phyloP scores from a whole-genome alignment of 2,797 vertebrate genomes.

The Gambusia yucatana region DNA sequence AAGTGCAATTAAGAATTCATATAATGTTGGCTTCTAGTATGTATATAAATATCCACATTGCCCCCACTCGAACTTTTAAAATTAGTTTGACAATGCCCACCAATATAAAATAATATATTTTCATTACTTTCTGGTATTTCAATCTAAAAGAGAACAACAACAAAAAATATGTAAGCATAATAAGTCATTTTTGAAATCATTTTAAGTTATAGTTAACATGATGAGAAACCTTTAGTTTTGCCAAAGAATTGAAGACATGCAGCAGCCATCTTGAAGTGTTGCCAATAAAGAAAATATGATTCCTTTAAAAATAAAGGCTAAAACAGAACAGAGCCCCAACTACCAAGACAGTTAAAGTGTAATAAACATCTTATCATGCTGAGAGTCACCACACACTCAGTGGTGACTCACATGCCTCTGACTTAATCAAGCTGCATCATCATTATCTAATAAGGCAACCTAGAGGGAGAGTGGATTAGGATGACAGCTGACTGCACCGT shows the following conservation, averaged over 20 bases:
- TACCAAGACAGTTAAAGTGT: not conserved
- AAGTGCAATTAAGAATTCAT: not conserved
- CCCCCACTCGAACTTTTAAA: not conserved
- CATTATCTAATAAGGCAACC: slow-evolving; percentile 21
- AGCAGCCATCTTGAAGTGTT: not conserved
- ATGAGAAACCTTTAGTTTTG: not conserved
- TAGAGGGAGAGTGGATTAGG: slow-evolving; percentile 25
- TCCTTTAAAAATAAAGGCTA: not conserved
- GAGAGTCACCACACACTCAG: not conserved
- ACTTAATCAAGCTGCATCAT: slow-evolving; percentile 45
- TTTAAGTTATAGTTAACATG: not conserved
- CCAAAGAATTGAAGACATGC: not conserved
- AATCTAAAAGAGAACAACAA: not conserved
- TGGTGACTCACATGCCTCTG: slow-evolving; percentile 24
- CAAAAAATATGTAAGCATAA: not conserved
- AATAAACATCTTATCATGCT: not conserved
- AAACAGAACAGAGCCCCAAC: not conserved
- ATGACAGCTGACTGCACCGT: slow-evolving; percentile 14
- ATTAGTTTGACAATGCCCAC: not conserved
- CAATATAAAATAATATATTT: not conserved
- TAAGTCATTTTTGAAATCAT: not conserved
- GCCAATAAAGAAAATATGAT: not conserved
- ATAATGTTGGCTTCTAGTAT: not conserved
- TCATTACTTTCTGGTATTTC: not conserved
- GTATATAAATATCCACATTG: not conserved